Base-by-base conservation (phyloP, 2,113 vertebrate species). In the Pelvicachromis taeniatus region DNA sequence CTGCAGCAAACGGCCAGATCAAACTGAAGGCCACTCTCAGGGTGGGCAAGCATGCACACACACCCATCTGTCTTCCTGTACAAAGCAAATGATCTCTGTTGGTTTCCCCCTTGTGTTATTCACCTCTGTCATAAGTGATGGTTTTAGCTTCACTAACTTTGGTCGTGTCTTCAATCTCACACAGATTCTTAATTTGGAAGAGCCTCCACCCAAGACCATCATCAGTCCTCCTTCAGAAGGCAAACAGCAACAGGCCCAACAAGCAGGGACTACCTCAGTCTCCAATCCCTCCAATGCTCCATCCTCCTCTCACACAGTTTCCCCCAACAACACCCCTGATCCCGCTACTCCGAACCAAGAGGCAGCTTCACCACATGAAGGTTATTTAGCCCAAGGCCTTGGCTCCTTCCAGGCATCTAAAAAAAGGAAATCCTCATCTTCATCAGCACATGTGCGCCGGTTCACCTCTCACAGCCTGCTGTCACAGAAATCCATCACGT, bases 11-110 rank as follows among this genome's bases (percentile, higher is more conserved):
- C 93, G 99, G 98, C 92, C 96, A 97, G 86, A 93, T 99, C 92
- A 98, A 98, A 91, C 96, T 99, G 94, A 97, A 97, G 93, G 95
- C 97, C 77, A 96, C 97, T 13, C 95, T 99, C 31, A 94, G 97
- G 95, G 99, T 99, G 87, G 91, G 93, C 68, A 50, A 0, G 26
- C 16, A 7, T 10, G 17, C 38, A 13, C 48, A 12, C 45, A 80
- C 19, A 23, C 5, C 7, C n/a, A 35, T 35, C 10, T 35, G 4
- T 29, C 52, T 55, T 54, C n/a, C 45, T n/a, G 9, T 50, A 31
- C 45, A 2, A 52, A 75, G 45, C 17, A n/a, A 33, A 52, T 75
- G 45, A n/a, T 75, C 45, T 75, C 45, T 75, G 45, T 31, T 75
- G 70, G 23, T 31, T 75, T 75, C 2, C 68, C 17, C 42, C 19